Conservation (phyloP, 2,888 invertebrate species). For the Rhabditoides inermis region DNA sequence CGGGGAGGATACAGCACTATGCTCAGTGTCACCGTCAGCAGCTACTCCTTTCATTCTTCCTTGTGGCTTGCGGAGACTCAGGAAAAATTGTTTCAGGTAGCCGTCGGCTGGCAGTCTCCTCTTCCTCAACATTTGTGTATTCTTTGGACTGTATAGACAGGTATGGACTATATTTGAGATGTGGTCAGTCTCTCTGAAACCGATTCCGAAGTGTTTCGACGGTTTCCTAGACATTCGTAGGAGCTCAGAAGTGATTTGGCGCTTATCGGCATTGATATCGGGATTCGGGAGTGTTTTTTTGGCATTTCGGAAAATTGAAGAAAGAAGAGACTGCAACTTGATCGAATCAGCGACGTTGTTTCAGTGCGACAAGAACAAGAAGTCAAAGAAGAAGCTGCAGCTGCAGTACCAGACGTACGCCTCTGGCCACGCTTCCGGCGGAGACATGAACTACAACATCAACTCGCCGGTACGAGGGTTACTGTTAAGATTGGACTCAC, state of each 20-base stretch:
- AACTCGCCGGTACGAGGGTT: slow-evolving; percentile 36
- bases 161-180: too few species aligned
- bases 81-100: too few species aligned
- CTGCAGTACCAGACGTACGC: slow-evolving; percentile 44
- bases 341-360: slow-evolving; percentile 5
- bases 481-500: not conserved
- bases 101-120: slow-evolving; percentile 44
- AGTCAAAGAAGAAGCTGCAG: slow-evolving; percentile 40
- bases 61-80: too few species aligned
- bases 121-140: slow-evolving; percentile 45
- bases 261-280: not conserved
- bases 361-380: slow-evolving; percentile 36
- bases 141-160: slow-evolving; percentile 37
- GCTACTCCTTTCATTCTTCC: too few species aligned
- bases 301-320: not conserved
- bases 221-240: too few species aligned
- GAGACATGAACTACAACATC: slow-evolving; percentile 36
- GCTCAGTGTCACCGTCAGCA: slow-evolving; percentile 35
- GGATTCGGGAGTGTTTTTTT: not conserved
- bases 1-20: slow-evolving; percentile 22
- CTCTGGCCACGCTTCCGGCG: slow-evolving; percentile 29
- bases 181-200: too few species aligned
- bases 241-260: not conserved
- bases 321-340: not conserved
- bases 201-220: not conserved